These are phyloP conservation scores for Mesoclemmys tuberculata DNA, from an alignment of 2,113 vertebrate genomes.

Conservation along the genomic window DNA sequence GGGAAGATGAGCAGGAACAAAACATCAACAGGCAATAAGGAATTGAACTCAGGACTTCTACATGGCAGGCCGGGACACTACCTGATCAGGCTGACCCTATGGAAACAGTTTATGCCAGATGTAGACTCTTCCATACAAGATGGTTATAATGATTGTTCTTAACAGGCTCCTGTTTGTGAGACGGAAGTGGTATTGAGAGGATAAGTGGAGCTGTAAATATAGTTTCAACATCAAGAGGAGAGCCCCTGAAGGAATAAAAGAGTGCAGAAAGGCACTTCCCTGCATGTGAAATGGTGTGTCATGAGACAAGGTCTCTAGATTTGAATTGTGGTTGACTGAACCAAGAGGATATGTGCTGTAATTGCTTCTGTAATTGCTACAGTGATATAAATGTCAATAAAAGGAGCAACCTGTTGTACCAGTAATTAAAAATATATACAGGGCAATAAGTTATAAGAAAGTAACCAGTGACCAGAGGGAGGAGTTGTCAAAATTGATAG, in stretches of 20 bases:
- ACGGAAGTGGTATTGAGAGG: constrained; percentile 1
- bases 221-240: constrained; percentile 44
- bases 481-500: not conserved
- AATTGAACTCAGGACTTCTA: not conserved
- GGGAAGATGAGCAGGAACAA: constrained; percentile 28
- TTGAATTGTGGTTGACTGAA: constrained; percentile 20
- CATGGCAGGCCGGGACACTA: not conserved
- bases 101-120: constrained; percentile 25
- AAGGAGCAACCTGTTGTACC: constrained; percentile 24
- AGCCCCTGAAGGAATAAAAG: constrained; percentile 9
- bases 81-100: not conserved
- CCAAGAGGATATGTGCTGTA: not conserved
- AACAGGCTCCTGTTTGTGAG: constrained; percentile 15
- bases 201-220: constrained; percentile 45
- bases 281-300: not conserved
- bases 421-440: not conserved
- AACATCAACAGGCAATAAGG: not conserved
- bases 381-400: not conserved
- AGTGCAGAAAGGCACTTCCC: not conserved
- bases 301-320: constrained; percentile 7
- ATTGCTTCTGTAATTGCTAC: constrained; percentile 5
- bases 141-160: constrained; percentile 33
- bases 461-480: not conserved
- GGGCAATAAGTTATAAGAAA: not conserved
- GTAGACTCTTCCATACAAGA: constrained; percentile 46